Base-by-base conservation (phyloP, 2,113 vertebrate genomes). In the Cheilinus undulatus region DNA sequence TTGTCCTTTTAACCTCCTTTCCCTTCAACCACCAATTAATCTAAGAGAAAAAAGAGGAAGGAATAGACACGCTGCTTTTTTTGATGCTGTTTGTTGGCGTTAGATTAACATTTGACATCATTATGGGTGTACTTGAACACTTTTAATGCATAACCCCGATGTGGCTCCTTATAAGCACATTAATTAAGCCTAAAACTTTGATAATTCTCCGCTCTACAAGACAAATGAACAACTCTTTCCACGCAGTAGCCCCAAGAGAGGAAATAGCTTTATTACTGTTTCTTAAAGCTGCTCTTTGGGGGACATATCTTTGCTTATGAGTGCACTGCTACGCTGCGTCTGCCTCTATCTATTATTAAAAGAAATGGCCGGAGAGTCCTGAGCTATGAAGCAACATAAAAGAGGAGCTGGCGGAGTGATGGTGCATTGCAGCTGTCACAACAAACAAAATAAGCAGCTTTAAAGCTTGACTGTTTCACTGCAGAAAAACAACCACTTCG, bases 181-280 rank as follows among this genome's bases (percentile, higher is more conserved):
- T 89, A 72, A 87, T 86, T 84, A 88, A 58, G 69, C 59, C 32
- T 32, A 88, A 77, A 86, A 78, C 65, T 86, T 58, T 86, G 71
- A 86, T 83, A 80, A 84, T 76, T 72, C 63, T 63, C 58, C 54
- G 40, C 64, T 83, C 34, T 46, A 57, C 60, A 62, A 13, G 63
- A 76, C 56, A 72, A 89, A 83, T 69, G 30, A 83, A 64, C 28
- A 73, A 74, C 78, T 80, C 69, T 46, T 78, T 53, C 38, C 38
- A 12, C 10, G 30, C 7, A 7, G 38, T 7, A 26, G 53, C 60
- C 36, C 34, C 19, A 17, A 30, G 20, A 22, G 48, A 52, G 46
- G 32, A 66, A 6, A n/a, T 27, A 28, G 67, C 69, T 80, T 83
- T 74, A 81, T 60, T 36, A 60, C 48, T 30, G 42, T 69, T 58